Conservation (phyloP, 2,888 invertebrate genomes). For the Watsonalla cultraria region DNA sequence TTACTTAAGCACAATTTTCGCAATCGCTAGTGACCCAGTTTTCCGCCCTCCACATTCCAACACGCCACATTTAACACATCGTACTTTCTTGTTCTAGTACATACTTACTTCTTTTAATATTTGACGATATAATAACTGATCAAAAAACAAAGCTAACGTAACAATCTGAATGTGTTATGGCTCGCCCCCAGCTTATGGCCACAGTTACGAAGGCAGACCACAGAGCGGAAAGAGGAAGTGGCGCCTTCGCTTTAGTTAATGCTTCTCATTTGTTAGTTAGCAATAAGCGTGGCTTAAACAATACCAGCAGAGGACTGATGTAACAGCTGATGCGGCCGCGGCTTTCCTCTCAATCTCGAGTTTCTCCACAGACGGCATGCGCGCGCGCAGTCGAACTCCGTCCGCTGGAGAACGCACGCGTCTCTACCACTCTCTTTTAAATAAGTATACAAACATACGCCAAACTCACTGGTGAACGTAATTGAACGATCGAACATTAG, state of each 20-base stretch:
- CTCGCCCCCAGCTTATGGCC: slow-evolving; percentile 16
- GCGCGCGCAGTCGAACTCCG: slow-evolving; percentile 53
- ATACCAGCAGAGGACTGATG: slow-evolving; percentile 59
- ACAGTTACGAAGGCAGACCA: slow-evolving; percentile 17
- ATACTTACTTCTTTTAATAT: not conserved
- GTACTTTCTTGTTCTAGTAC: not conserved
- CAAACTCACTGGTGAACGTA: slow-evolving; percentile 20
- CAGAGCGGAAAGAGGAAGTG: slow-evolving; percentile 47
- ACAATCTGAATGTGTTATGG: slow-evolving; percentile 7
- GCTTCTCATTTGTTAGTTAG: slow-evolving; percentile 36
- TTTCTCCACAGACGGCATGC: slow-evolving; percentile 49
- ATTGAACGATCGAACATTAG: slow-evolving; percentile 25
- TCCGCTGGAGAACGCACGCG: slow-evolving; percentile 53
- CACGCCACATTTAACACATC: not conserved
- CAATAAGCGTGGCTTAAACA: slow-evolving; percentile 38
- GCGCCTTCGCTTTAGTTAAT: slow-evolving; percentile 27
- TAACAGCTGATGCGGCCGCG: slow-evolving; percentile 50
- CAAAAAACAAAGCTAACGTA: slow-evolving; percentile 15
- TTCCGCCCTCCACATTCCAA: not conserved
- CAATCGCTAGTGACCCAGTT: not conserved
- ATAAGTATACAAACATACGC: slow-evolving; percentile 16
- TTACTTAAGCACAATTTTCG: too few species aligned
- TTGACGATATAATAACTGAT: slow-evolving; percentile 5
- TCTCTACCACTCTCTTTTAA: slow-evolving; percentile 16
- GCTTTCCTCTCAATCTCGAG: slow-evolving; percentile 72